phyloP scores from a whole-genome alignment of 2,888 invertebrate genomes.

The Scaptomyza polygonia region DNA sequence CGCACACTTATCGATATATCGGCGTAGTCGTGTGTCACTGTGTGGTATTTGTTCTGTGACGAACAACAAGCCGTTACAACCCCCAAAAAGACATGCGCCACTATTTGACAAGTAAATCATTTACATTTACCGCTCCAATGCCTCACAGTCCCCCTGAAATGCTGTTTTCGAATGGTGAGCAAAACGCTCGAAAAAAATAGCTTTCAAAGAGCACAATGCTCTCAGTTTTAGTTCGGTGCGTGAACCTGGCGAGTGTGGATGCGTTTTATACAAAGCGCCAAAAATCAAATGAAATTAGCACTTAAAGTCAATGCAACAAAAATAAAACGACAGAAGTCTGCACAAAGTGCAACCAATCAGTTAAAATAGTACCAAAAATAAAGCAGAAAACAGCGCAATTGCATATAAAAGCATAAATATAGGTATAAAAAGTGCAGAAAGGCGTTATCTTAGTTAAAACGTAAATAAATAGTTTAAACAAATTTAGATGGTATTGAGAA shows the following conservation, averaged over 20 bases:
- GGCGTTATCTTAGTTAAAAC: constrained; percentile 3
- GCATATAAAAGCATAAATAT: background rate
- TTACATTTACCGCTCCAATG: constrained; percentile 6
- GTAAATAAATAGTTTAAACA: background rate
- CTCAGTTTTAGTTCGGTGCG: constrained; percentile 80
- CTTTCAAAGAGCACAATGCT: constrained; percentile 25
- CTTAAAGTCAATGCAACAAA: constrained; percentile 42
- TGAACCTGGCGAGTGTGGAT: constrained; percentile 82
- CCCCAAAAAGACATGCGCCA: constrained; percentile 25
- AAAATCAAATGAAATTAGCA: constrained; percentile 44
- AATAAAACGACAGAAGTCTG: constrained; percentile 14
- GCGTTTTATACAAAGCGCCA: constrained; percentile 70
- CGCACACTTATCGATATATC: constrained; percentile 7
- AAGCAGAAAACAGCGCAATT: background rate
- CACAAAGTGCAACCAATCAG: constrained; percentile 10
- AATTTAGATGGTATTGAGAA: constrained; percentile 39
- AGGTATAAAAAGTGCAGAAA: no score
- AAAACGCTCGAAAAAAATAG: constrained; percentile 27
- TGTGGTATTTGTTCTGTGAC: background rate
- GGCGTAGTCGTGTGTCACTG: constrained; percentile 2
- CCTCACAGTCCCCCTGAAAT: background rate
- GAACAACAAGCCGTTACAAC: constrained; percentile 19
- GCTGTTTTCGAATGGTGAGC: constrained; percentile 45
- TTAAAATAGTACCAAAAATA: constrained; percentile 19
- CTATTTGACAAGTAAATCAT: constrained; percentile 23